Conservation (phyloP, 2,888 invertebrate species). For the Drosophila picticornis region DNA sequence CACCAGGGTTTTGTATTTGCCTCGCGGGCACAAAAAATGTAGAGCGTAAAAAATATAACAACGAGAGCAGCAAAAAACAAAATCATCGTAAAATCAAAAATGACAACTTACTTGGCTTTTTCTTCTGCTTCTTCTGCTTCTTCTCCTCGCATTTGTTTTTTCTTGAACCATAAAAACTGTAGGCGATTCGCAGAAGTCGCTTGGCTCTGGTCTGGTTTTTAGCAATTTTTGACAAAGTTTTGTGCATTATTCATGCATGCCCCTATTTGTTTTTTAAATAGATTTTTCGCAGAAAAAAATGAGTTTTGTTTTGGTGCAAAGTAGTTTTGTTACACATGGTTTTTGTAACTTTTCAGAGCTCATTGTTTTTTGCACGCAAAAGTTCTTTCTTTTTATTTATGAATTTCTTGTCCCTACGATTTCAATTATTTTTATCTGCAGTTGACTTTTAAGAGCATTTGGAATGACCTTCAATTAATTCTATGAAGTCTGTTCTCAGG, state of each 20-base stretch:
- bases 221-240: constrained; percentile 62
- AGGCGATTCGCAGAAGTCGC: constrained; percentile 67
- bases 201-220: constrained; percentile 61
- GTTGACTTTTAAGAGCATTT: constrained; percentile 16
- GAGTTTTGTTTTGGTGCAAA: constrained; percentile 79
- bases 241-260: constrained; percentile 22
- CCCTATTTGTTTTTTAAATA: constrained; percentile 32
- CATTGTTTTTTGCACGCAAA: constrained; percentile 47
- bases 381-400: constrained; percentile 14
- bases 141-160: constrained; percentile 19
- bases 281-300: constrained; percentile 75
- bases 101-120: constrained; percentile 64
- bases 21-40: constrained; percentile 60
- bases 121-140: constrained; percentile 14
- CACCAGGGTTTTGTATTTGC: constrained; percentile 4
- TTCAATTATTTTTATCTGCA: constrained; percentile 2
- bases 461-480: constrained; percentile 29
- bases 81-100: constrained; percentile 66
- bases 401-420: neutral
- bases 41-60: constrained; percentile 83
- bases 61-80: constrained; percentile 66
- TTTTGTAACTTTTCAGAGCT: constrained; percentile 46
- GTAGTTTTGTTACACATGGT: constrained; percentile 29
- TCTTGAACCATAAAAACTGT: constrained; percentile 62
- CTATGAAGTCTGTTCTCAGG: constrained; percentile 1